Evolutionary conservation across 1,140 invertebrate species (phyloP).

Genomic region (Sycophaga agraensis): DNA sequence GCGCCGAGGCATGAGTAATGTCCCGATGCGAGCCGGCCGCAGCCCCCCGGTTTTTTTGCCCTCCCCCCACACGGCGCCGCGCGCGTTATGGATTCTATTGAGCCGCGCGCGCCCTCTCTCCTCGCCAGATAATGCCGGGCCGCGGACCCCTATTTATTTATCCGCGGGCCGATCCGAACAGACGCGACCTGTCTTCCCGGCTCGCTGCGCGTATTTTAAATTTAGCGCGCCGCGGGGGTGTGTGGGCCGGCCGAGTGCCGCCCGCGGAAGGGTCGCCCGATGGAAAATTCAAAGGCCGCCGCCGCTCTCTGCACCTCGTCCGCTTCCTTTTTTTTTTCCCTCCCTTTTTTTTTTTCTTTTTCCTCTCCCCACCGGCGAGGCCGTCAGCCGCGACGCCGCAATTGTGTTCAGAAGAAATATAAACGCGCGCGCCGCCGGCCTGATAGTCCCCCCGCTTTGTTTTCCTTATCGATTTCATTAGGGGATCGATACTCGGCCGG

Average conservation of each 20-base stretch:
- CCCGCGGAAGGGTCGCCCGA: too few relatives aligned
- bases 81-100: conserved; percentile 53
- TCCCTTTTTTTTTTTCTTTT: not conserved
- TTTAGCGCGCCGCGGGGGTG: not conserved
- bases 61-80: not conserved
- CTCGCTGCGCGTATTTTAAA: conserved; percentile 3
- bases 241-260: too few relatives aligned
- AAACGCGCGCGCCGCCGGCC: not conserved
- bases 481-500: too few relatives aligned
- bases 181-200: conserved; percentile 34
- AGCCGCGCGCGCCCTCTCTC: conserved; percentile 39
- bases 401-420: conserved; percentile 10
- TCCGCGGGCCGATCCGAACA: conserved; percentile 37
- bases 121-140: conserved; percentile 51
- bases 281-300: conserved; percentile 1
- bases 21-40: conserved; percentile 49
- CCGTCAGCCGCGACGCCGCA: not conserved
- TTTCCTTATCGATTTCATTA: too few relatives aligned
- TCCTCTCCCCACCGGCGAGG: not conserved
- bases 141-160: conserved; percentile 52
- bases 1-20: conserved; percentile 53
- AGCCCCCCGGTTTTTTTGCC: not conserved
- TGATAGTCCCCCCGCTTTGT: too few relatives aligned
- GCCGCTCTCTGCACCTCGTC: too few relatives aligned
- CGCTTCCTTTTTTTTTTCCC: too few relatives aligned